Evolutionary conservation across 2,797 vertebrate species (phyloP), one percentile per base, ranked within the genome.

Genomic region (Adelosebastes latens): DNA sequence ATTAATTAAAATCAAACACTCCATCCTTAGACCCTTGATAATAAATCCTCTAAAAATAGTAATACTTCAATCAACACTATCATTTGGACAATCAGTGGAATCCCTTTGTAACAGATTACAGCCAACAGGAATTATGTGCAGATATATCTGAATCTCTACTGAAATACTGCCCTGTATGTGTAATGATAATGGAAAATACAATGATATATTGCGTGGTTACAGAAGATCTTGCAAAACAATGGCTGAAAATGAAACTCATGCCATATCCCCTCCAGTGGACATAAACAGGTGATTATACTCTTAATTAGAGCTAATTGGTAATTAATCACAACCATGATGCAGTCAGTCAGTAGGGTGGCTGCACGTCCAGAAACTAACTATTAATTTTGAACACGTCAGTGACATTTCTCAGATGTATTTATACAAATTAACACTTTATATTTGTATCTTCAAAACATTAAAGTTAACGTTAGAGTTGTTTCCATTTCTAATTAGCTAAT

Each of bases 211-310:
- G 39, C 0, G 13, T 42, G 39, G 39, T 42, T 42, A 0, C 39
- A 39, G 39, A 39, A 39, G 39, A 39, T 39, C 5, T 39, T 39
- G 39, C 39, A 42, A 42, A 42, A 42, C 13, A 79, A 49, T 27
- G 58, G 29, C 52, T 69, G 61, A 55, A 63, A 49, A 64, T 36
- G 4, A 75, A 56, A 71, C 14, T 31, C 14, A 69, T 81, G 73
- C 69, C 52, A 65, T 80, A 87, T 86, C 73, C 79, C 42, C 63
- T 74, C 58, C 60, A 75, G 24, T 75, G 55, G 12, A 24, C 52
- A 55, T 46, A 85, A 46, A 85, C 88, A 84, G 77, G 75, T 80
- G 82, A 88, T 77, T 85, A 62, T 75, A 27, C 32, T 71, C 16
- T 61, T 74, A 84, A 88, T 79, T 61, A 75, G 72, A 7, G 14